These are phyloP conservation scores for Oligia fasciuncula DNA, from an alignment of 2,888 invertebrate genomes.

Conservation along the genomic window DNA sequence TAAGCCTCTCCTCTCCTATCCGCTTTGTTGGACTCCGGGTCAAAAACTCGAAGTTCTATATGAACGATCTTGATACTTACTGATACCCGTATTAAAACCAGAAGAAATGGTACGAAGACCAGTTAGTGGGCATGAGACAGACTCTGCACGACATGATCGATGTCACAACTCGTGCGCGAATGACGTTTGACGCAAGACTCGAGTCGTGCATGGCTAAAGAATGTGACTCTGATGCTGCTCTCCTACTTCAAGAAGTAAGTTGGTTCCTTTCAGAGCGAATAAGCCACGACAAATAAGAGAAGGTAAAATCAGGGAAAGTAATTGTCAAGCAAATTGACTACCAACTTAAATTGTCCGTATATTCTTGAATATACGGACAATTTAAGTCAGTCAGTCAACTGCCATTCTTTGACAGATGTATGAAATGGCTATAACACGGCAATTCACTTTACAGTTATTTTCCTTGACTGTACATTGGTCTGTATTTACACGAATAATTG, in stretches of 20 bases:
- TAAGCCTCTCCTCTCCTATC: no score
- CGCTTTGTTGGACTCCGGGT: no score
- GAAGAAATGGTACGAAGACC: constrained; percentile 68
- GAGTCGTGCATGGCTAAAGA: constrained; percentile 71
- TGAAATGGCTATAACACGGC: not conserved
- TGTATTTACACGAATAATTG: not conserved
- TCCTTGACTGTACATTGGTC: not conserved
- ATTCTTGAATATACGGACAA: not conserved
- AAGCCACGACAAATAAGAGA: not conserved
- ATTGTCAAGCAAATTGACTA: not conserved
- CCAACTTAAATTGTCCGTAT: not conserved
- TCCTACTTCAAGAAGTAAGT: constrained; percentile 81
- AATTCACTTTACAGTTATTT: not conserved
- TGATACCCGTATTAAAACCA: constrained; percentile 30
- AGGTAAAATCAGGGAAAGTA: not conserved
- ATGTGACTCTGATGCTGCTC: constrained; percentile 73
- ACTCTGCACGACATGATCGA: constrained; percentile 74
- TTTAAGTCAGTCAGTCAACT: not conserved
- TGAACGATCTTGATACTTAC: constrained; percentile 10
- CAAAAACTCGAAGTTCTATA: not conserved
- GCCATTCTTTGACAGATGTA: no score
- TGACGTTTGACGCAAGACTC: constrained; percentile 76
- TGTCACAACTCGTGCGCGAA: constrained; percentile 74
- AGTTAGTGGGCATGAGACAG: constrained; percentile 72
- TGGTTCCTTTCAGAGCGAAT: not conserved